A percentile compares a stretch with the other conserved stretches of the same genome.
These are phyloP conservation scores for Clistopyga incitator DNA, from an alignment of 2,888 invertebrate species.

Conservation along the genomic window DNA sequence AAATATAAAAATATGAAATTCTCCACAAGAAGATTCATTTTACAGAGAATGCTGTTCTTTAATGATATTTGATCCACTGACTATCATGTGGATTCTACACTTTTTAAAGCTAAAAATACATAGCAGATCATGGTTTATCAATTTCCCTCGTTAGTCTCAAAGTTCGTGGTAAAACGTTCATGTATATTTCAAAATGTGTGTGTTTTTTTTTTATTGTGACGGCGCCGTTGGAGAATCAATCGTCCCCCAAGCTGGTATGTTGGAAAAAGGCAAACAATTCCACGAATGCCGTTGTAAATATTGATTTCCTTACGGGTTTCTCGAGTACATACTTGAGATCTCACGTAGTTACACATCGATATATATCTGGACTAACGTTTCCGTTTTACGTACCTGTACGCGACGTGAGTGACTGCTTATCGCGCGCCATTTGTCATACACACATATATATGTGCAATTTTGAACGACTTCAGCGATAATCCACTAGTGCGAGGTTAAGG, in stretches of 20 bases:
- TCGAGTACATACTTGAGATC: constrained; percentile 1
- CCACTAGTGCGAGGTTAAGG: not conserved
- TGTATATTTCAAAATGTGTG: not conserved
- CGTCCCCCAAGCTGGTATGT: not conserved
- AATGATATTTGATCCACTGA: too few relatives aligned
- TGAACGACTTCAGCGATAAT: constrained; percentile 27
- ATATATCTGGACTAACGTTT: not conserved
- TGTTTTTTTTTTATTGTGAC: not conserved
- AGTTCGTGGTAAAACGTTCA: not conserved
- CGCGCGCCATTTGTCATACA: constrained; percentile 12
- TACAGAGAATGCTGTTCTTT: too few relatives aligned
- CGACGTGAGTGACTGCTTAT: constrained; percentile 16
- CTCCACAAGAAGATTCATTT: too few relatives aligned
- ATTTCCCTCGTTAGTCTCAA: too few relatives aligned
- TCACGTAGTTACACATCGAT: not conserved
- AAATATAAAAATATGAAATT: too few relatives aligned
- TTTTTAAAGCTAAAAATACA: too few relatives aligned
- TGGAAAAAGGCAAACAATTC: constrained; percentile 8
- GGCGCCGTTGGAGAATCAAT: not conserved
- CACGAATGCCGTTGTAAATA: constrained; percentile 14
- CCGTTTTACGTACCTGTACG: not conserved
- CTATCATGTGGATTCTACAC: too few relatives aligned
- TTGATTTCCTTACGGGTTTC: constrained; percentile 30
- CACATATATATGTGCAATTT: not conserved
- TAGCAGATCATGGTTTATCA: too few relatives aligned